Percentiles rank a stretch among this genome's conserved stretches.
Evolutionary conservation across 1,140 invertebrate genomes (phyloP).

Genomic region (Chironomus tepperi): DNA sequence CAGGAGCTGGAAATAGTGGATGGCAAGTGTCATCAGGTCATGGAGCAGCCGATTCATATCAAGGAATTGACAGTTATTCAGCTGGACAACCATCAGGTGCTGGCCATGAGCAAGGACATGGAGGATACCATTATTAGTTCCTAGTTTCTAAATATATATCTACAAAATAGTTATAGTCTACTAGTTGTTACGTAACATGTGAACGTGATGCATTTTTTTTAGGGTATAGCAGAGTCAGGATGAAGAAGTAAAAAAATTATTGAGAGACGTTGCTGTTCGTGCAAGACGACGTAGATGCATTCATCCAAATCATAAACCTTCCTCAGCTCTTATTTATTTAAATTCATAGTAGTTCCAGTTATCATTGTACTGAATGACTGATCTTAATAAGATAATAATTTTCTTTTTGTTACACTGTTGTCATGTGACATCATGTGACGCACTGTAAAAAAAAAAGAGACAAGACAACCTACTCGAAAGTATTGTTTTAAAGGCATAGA

Average conservation of each 20-base stretch:
- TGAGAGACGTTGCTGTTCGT: not conserved
- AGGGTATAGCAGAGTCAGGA: not conserved
- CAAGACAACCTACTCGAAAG: not conserved
- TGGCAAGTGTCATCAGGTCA: not conserved
- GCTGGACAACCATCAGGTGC: not conserved
- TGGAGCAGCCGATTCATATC: not conserved
- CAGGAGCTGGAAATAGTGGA: not conserved
- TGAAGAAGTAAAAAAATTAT: not conserved
- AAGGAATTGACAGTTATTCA: not conserved
- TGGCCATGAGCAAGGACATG: not conserved
- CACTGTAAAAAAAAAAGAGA: not conserved
- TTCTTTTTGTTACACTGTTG: no score
- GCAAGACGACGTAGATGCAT: not conserved
- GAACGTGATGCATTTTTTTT: not conserved
- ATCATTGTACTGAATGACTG: not conserved
- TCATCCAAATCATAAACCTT: not conserved
- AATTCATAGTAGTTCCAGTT: not conserved
- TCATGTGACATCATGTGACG: not conserved
- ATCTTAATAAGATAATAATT: not conserved
- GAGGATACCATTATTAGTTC: not conserved
- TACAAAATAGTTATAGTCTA: no score
- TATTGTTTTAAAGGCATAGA: not conserved
- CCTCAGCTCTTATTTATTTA: slow-evolving; percentile 15
- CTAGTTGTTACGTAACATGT: no score
- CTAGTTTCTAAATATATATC: not conserved